Evolutionary conservation across 2,888 invertebrate genomes (phyloP).

Genomic region (Baccha elongata): DNA sequence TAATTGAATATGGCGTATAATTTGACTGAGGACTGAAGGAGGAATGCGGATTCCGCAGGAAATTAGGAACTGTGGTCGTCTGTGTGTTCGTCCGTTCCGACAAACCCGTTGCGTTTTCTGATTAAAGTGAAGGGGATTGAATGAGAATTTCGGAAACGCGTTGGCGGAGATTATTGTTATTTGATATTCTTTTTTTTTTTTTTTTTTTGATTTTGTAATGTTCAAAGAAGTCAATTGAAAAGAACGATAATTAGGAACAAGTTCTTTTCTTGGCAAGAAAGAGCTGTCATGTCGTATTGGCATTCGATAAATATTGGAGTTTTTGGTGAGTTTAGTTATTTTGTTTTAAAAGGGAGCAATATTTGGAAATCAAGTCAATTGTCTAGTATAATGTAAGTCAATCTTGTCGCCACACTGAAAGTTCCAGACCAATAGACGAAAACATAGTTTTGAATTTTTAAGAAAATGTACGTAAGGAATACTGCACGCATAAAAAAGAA

Average conservation of each 20-base stretch:
- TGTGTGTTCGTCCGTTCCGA: conserved; percentile 10
- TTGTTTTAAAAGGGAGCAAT: too few relatives aligned
- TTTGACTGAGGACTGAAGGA: conserved; percentile 39
- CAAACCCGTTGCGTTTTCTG: conserved; percentile 4
- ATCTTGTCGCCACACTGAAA: too few relatives aligned
- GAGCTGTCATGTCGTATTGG: too few relatives aligned
- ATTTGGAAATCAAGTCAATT: too few relatives aligned
- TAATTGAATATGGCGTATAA: conserved; percentile 69
- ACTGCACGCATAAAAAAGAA: too few relatives aligned
- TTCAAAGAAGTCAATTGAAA: not conserved
- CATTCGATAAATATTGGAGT: too few relatives aligned
- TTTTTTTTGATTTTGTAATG: not conserved
- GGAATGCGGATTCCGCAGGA: conserved; percentile 60
- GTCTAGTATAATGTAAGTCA: too few relatives aligned
- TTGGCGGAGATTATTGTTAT: conserved; percentile 20
- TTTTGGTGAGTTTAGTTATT: too few relatives aligned
- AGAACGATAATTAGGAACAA: not conserved
- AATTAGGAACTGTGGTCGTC: conserved; percentile 57
- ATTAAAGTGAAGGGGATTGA: conserved; percentile 24
- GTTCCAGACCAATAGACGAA: too few relatives aligned
- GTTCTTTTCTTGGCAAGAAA: not conserved
- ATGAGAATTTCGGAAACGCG: conserved; percentile 21
- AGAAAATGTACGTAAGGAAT: too few relatives aligned
- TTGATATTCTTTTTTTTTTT: not conserved
- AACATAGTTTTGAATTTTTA: too few relatives aligned